Base-by-base conservation (phyloP, 1,140 invertebrate species). In the Sarcophaga peregrina region DNA sequence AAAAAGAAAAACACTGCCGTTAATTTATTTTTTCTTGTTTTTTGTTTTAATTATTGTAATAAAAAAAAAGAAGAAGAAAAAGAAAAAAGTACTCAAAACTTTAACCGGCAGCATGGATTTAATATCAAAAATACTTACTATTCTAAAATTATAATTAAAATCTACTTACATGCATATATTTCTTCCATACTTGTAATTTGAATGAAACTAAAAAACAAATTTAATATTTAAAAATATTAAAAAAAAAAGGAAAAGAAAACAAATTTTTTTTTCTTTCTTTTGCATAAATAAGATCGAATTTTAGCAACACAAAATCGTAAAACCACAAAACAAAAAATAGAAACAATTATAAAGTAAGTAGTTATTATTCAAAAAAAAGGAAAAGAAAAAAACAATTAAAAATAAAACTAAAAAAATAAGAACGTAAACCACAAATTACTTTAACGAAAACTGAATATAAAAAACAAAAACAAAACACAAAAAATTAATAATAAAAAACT, bases 1-100 rank as follows among this genome's bases (percentile, higher is more conserved):
- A 76, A 76, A 78, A 78, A 50, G 8, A 2, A 78, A 78, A 50
- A 78, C 75, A 78, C 75, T 78, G 75, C 75, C 75, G 75, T 78
- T 78, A 50, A 48, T 25, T 78, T n/a, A n/a, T n/a, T n/a, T n/a
- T n/a, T n/a, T n/a, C n/a, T n/a, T n/a, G n/a, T 78, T 52, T 78
- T 72, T 72, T 3, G 0, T 78, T 78, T 45, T 78, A 20, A 20
- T 78, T 76, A 37, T 37, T 37, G 1, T 37, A 37, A 37, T 50
- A 8, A 25, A 68, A 68, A 68, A 68, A 25, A 68, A 68, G 7
- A 37, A 37, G 25, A 37, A 37, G 4, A 37, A 37, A 4, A 37
- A 37, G 25, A 37, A 37, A 4, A 37, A 37, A 37, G 25, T 37
- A 37, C 25, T 37, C 25, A 37, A 37, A 37, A 37, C 25, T 37